Evolutionary conservation across 1,140 invertebrate species (phyloP).

Genomic region (Pseudomyrmex flavicornis): DNA sequence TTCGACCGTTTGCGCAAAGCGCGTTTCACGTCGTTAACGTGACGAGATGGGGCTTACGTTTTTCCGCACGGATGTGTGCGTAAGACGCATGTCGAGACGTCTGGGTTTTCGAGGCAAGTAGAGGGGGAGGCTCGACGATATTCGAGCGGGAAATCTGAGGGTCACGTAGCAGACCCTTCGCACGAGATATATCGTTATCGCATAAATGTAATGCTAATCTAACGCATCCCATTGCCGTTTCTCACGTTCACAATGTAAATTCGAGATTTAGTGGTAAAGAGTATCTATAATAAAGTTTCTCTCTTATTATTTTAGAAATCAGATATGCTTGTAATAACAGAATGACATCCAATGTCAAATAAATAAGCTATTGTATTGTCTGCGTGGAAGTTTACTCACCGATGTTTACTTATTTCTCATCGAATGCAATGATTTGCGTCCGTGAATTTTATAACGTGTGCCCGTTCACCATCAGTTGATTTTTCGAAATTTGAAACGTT

Average conservation of each 20-base stretch:
- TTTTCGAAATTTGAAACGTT: no score
- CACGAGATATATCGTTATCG: neutral
- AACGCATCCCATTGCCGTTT: neutral
- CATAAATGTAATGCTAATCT: constrained; percentile 15
- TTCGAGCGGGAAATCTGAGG: constrained; percentile 56
- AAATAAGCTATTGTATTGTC: no score
- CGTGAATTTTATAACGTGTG: no score
- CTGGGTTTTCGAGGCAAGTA: constrained; percentile 41
- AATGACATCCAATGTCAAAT: no score
- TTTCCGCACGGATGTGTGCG: constrained; percentile 56
- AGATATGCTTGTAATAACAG: no score
- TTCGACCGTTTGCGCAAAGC: constrained; percentile 37
- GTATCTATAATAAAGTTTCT: no score
- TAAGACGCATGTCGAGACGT: constrained; percentile 65
- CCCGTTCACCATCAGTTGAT: no score
- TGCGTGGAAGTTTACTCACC: neutral
- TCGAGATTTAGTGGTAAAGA: neutral
- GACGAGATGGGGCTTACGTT: constrained; percentile 24
- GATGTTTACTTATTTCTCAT: neutral
- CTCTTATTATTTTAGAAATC: no score
- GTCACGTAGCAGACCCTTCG: constrained; percentile 25
- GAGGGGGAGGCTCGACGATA: constrained; percentile 47
- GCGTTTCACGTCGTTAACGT: constrained; percentile 34
- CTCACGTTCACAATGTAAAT: neutral
- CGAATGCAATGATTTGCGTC: neutral